Conservation (phyloP, 1,140 invertebrate species). For the Drosophila repletoides region DNA sequence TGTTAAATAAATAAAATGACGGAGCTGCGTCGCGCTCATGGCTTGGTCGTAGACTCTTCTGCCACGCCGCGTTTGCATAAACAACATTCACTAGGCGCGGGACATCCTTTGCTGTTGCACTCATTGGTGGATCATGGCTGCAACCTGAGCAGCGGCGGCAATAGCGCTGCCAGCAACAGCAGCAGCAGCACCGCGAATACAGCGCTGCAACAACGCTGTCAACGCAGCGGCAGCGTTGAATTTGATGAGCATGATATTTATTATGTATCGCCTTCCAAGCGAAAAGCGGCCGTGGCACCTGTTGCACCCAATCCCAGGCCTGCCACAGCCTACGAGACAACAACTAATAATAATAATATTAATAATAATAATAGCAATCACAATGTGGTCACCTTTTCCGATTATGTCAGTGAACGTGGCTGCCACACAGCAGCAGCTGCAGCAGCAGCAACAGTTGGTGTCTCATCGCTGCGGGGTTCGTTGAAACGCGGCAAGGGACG, state of each 20-base stretch:
- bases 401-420: conserved; percentile 70
- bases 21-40: conserved; percentile 58
- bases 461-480: conserved; percentile 69
- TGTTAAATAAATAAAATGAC: conserved; percentile 43
- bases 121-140: conserved; percentile 61
- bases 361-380: conserved; percentile 29
- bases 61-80: conserved; percentile 51
- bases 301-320: conserved; percentile 38
- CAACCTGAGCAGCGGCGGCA: conserved; percentile 69
- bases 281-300: conserved; percentile 62
- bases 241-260: conserved; percentile 79
- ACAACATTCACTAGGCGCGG: conserved; percentile 55
- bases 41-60: conserved; percentile 10
- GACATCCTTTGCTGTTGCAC: conserved; percentile 53
- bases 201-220: conserved; percentile 32
- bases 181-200: conserved; percentile 72
- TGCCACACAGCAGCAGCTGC: conserved; percentile 16
- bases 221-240: conserved; percentile 40
- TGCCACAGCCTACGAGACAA: conserved; percentile 41
- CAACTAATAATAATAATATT: conserved; percentile 5
- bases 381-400: conserved; percentile 74
- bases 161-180: conserved; percentile 68
- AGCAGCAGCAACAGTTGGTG: too few species aligned
- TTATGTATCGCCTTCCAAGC: conserved; percentile 76
- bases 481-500: conserved; percentile 76